A percentile compares a stretch with the other conserved stretches of the same genome.
These are phyloP conservation scores for Pionites leucogaster DNA, from an alignment of 2,113 vertebrate species.

Conservation along the genomic window DNA sequence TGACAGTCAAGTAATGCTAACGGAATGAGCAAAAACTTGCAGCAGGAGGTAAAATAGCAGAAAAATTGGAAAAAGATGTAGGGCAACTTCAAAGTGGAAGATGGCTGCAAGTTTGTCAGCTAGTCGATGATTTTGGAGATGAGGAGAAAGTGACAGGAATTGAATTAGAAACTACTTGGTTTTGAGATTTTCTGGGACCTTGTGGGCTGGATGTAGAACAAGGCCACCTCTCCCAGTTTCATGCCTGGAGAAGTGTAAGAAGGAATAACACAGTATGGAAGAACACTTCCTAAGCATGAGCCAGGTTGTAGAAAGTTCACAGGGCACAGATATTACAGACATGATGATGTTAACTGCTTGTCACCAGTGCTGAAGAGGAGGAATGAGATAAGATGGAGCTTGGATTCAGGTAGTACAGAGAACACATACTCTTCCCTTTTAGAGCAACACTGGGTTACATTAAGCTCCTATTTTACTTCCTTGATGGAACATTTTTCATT, in stretches of 20 bases:
- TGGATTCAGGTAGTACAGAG: background rate
- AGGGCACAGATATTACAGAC: background rate
- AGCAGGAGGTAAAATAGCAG: background rate
- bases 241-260: background rate
- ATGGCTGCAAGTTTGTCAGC: background rate
- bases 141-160: background rate
- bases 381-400: background rate
- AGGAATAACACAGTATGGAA: background rate
- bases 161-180: rapidly evolving
- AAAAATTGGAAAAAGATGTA: background rate
- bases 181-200: background rate
- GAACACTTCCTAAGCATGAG: background rate
- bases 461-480: background rate
- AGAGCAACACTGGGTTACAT: background rate
- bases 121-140: background rate
- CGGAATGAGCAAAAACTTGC: background rate
- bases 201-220: background rate
- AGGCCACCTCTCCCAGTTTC: background rate
- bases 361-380: background rate
- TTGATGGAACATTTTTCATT: background rate
- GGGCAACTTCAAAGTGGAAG: background rate
- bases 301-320: background rate
- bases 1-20: background rate
- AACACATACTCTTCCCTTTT: background rate
- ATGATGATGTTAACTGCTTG: background rate